Evolutionary conservation across 1,140 invertebrate genomes (phyloP).

Genomic region (Ephestia elutella): DNA sequence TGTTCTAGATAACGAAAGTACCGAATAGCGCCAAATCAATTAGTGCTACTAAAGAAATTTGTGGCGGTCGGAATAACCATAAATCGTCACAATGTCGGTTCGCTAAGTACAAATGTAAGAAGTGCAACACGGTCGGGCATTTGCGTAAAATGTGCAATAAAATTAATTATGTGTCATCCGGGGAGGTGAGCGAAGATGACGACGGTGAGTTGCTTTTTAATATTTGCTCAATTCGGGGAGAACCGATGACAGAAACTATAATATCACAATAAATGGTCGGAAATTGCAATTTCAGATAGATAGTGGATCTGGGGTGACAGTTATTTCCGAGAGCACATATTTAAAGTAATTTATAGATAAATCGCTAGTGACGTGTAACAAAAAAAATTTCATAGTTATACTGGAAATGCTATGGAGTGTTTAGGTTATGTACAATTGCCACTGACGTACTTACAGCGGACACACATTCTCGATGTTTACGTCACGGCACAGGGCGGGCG

Average conservation of each 20-base stretch:
- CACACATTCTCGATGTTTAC: no score
- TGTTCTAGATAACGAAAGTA: no score
- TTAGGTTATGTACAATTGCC: no score
- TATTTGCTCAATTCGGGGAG: conserved; percentile 14
- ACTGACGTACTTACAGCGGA: no score
- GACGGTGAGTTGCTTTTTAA: conserved; percentile 25
- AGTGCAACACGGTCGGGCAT: conserved; percentile 8
- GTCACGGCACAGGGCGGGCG: no score
- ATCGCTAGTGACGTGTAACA: no score
- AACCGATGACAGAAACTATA: conserved; percentile 17
- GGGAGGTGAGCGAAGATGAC: conserved; percentile 15
- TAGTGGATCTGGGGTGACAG: conserved; percentile 25
- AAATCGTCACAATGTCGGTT: background rate
- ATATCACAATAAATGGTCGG: conserved; percentile 6
- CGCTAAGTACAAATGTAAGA: conserved; percentile 4
- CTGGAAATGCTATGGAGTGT: no score
- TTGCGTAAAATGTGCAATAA: conserved; percentile 18
- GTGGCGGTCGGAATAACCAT: conserved; percentile 11
- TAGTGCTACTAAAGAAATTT: no score
- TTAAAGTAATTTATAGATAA: no score
- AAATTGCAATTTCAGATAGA: conserved; percentile 22
- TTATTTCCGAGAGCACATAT: conserved; percentile 21
- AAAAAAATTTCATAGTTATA: no score
- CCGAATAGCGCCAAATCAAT: no score
- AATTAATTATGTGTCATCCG: conserved; percentile 12